Percentiles rank a stretch among this genome's conserved stretches.
Evolutionary conservation across 2,113 vertebrate species (phyloP).

Genomic region (Hassar affinis): DNA sequence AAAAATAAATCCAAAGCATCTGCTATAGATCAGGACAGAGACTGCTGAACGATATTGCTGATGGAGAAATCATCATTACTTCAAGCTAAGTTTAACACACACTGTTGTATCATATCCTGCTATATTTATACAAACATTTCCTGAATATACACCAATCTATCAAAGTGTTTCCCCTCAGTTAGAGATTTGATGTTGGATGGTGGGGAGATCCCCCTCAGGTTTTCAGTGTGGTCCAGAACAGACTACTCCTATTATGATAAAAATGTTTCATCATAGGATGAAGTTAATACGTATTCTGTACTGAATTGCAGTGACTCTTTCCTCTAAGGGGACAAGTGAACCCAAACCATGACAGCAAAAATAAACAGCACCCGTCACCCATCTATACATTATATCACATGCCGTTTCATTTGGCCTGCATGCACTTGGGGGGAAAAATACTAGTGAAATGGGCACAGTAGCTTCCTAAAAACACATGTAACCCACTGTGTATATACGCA

Average conservation of each 20-base stretch:
- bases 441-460: neutral
- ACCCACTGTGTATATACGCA: no score
- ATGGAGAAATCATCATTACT: neutral
- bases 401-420: neutral
- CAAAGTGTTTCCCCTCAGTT: neutral
- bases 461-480: no score
- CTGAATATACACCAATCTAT: neutral
- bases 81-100: neutral
- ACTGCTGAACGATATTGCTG: neutral
- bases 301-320: no score
- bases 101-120: neutral
- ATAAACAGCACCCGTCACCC: neutral
- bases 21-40: neutral
- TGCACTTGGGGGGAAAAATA: neutral
- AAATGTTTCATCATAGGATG: no score
- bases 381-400: neutral
- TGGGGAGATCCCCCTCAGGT: neutral
- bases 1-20: neutral
- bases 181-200: neutral
- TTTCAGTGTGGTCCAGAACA: neutral
- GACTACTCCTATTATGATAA: neutral
- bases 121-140: no score
- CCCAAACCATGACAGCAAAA: neutral
- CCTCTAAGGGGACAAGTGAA: neutral
- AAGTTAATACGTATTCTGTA: no score